Evolutionary conservation across 2,113 vertebrate genomes (phyloP), one percentile per base, ranked within the genome.

Genomic region (Sander lucioperca): DNA sequence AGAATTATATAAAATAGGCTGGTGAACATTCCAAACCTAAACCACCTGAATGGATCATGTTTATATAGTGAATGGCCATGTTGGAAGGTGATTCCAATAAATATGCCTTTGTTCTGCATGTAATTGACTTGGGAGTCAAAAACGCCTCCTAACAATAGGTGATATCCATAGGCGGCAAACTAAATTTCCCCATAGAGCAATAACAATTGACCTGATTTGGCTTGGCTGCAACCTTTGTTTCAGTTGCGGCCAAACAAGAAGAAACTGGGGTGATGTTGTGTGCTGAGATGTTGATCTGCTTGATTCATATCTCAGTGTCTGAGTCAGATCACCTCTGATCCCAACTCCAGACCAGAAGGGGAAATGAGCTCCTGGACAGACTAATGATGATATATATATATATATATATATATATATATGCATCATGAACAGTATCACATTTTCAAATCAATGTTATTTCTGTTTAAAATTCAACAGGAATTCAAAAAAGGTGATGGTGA

Each of bases 161-260:
- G 45, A 81, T 75, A 79, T 83, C 80, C 74, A 86, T 57, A 81
- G 77, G 73, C 73, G 75, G 71, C 25, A 51, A 76, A 79, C 68
- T 65, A 86, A 91, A 93, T 94, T 92, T 94, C 92, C 92, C 92
- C 25, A 66, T 14, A 82, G 92, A 90, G 87, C 79, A 73, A 69
- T 92, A 92, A 82, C 21, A 3, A 92, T 89, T 91, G 91, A 88
- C 83, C 58, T 48, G 53, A 67, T 79, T 91, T 0, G 12, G 50
- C 83, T 87, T 50, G 36, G 68, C 61, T 79, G 39, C 70, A 89
- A 87, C 83, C 66, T 84, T 72, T 74, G 27, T 82, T 62, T 72
- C 74, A 61, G 21, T 43, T 4, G 48, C 47, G 65, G 58, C 43
- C 57, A 77, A 75, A 72, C 30, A 33, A 56, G 45, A 19, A 36